phyloP scores from a whole-genome alignment of 2,888 invertebrate genomes.

The Pegoplata infirma region DNA sequence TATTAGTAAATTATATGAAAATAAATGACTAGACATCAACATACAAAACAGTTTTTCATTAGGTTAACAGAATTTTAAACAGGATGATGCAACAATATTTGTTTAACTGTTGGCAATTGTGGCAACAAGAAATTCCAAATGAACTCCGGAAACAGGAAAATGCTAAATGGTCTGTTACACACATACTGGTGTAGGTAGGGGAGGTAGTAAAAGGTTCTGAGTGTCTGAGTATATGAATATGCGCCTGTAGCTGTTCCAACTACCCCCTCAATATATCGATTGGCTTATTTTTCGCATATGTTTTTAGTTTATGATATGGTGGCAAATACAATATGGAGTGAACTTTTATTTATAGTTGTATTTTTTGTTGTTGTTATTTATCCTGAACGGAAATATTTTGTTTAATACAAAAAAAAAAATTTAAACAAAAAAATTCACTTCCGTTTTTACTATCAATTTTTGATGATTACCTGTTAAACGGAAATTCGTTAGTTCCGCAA shows the following conservation, averaged over 20 bases:
- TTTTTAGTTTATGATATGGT: background rate
- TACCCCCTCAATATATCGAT: slow-evolving; percentile 41
- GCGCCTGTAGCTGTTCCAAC: background rate
- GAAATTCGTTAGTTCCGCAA: slow-evolving; percentile 75
- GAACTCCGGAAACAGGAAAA: background rate
- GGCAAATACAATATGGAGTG: background rate
- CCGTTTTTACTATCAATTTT: slow-evolving; percentile 68
- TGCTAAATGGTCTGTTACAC: background rate
- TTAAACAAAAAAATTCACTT: slow-evolving; percentile 68
- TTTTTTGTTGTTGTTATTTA: slow-evolving; percentile 17
- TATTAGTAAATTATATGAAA: slow-evolving; percentile 23
- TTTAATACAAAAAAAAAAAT: background rate
- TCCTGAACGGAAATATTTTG: slow-evolving; percentile 34
- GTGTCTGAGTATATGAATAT: background rate
- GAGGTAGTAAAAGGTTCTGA: background rate
- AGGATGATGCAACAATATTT: background rate
- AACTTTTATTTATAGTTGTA: slow-evolving; percentile 6
- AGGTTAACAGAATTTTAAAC: slow-evolving; percentile 63
- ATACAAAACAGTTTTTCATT: slow-evolving; percentile 66
- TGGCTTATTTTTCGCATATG: background rate
- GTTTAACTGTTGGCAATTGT: background rate
- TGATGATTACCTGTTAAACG: slow-evolving; percentile 71
- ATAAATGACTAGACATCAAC: slow-evolving; percentile 62
- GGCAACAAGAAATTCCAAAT: background rate
- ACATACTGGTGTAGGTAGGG: background rate